Conservation (phyloP, 53 echinoderm and acorn worm species). For the Astropecten irregularis region DNA sequence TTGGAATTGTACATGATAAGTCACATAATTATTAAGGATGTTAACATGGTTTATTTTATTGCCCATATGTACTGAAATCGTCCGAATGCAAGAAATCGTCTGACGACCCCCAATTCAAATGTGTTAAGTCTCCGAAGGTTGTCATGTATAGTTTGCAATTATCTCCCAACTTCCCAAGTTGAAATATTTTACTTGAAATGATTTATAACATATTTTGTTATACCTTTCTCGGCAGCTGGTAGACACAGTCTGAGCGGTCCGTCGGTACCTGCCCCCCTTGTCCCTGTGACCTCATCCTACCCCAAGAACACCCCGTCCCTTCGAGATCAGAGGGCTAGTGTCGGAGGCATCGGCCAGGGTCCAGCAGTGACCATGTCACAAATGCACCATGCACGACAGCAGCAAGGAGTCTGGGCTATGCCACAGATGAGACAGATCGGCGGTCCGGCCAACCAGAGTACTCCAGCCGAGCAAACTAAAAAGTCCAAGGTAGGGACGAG, state of each 20-base stretch:
- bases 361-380: not conserved
- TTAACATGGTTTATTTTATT: no score
- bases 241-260: constrained; percentile 59
- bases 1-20: no score
- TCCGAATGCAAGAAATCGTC: no score
- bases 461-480: constrained; percentile 37
- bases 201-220: no score
- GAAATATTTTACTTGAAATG: no score
- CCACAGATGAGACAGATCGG: constrained; percentile 44
- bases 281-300: constrained; percentile 50
- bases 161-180: no score
- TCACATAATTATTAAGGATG: no score
- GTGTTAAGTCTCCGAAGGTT: no score
- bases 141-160: no score
- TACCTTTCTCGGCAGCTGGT: constrained; percentile 13
- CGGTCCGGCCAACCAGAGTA: constrained; percentile 39
- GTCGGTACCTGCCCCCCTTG: constrained; percentile 22
- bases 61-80: no score
- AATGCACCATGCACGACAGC: constrained; percentile 16
- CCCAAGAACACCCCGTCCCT: constrained; percentile 1
- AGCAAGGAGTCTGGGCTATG: constrained; percentile 39
- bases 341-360: constrained; percentile 4
- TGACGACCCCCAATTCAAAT: no score
- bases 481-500: constrained; percentile 24
- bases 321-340: constrained; percentile 11